phyloP scores from a whole-genome alignment of 2,113 vertebrate species.

The Corythornis vintsioides region DNA sequence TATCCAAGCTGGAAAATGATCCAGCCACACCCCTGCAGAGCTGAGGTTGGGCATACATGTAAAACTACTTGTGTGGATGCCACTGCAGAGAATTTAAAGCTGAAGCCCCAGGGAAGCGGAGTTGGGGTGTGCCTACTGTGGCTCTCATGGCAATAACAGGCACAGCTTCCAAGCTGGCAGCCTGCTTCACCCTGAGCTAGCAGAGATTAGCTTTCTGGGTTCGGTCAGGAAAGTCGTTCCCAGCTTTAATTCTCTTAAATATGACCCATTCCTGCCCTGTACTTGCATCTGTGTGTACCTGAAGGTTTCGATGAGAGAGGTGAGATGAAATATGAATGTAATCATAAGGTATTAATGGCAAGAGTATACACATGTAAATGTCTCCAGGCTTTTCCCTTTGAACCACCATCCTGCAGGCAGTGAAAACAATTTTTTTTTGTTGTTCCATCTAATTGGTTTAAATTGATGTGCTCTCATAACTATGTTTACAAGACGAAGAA shows the following conservation, averaged over 20 bases:
- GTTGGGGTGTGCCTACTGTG: neutral
- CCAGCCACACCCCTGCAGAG: conserved; percentile 5
- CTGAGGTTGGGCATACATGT: neutral
- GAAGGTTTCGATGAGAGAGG: neutral
- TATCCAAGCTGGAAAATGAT: neutral
- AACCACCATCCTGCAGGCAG: neutral
- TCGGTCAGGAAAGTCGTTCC: neutral
- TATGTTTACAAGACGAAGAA: neutral
- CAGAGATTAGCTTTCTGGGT: neutral
- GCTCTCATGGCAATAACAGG: conserved; percentile 11
- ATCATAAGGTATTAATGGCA: neutral
- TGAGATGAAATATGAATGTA: neutral
- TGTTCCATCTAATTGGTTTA: neutral
- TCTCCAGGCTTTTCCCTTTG: neutral
- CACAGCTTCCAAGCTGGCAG: conserved; percentile 28
- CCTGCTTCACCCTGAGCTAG: neutral
- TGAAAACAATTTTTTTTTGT: neutral
- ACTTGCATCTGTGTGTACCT: neutral
- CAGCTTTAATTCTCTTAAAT: neutral
- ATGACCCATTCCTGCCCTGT: neutral
- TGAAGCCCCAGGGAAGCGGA: neutral
- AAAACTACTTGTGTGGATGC: neutral
- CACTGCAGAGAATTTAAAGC: neutral
- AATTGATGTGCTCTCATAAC: neutral
- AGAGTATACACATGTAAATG: neutral